Conservation (phyloP, 2,113 vertebrate genomes). For the Corydoras maculifer region DNA sequence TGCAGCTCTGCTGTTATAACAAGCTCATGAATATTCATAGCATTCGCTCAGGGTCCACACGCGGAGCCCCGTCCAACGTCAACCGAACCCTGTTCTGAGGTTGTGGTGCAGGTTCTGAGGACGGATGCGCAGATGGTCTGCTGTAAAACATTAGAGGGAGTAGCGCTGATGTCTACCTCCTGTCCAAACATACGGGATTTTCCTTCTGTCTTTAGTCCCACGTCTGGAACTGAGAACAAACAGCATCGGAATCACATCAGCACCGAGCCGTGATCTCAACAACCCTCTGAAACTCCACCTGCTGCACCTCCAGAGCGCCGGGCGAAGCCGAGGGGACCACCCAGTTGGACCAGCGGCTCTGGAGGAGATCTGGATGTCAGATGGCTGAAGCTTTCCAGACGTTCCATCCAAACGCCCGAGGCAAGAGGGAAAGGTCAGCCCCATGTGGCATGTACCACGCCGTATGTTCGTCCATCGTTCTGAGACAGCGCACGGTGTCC, state of each 20-base stretch:
- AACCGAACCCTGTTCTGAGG: conserved; percentile 9
- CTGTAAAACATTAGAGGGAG: no score
- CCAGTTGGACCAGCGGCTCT: not conserved
- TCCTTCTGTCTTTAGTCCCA: conserved; percentile 25
- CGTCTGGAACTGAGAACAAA: conserved; percentile 32
- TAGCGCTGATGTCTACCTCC: conserved; percentile 18
- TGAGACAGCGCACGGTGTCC: conserved; percentile 19
- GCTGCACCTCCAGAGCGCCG: conserved; percentile 17
- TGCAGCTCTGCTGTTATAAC: conserved; percentile 24
- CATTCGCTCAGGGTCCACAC: conserved; percentile 13
- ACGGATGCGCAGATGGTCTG: conserved; percentile 16
- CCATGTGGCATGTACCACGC: conserved; percentile 5
- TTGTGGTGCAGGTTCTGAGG: conserved; percentile 33
- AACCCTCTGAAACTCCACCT: conserved; percentile 12
- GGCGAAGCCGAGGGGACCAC: conserved; percentile 9
- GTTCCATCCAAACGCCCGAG: conserved; percentile 23
- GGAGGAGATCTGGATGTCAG: conserved; percentile 11
- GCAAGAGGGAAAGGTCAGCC: conserved; percentile 25
- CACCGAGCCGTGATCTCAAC: conserved; percentile 7
- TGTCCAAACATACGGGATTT: conserved; percentile 27
- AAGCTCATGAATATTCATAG: conserved; percentile 37
- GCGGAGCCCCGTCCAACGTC: not conserved
- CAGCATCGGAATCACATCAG: not conserved
- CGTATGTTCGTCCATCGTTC: conserved; percentile 20
- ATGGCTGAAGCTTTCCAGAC: conserved; percentile 18